phyloP scores from a whole-genome alignment of 2,797 vertebrate species.

The Balearica regulorum region DNA sequence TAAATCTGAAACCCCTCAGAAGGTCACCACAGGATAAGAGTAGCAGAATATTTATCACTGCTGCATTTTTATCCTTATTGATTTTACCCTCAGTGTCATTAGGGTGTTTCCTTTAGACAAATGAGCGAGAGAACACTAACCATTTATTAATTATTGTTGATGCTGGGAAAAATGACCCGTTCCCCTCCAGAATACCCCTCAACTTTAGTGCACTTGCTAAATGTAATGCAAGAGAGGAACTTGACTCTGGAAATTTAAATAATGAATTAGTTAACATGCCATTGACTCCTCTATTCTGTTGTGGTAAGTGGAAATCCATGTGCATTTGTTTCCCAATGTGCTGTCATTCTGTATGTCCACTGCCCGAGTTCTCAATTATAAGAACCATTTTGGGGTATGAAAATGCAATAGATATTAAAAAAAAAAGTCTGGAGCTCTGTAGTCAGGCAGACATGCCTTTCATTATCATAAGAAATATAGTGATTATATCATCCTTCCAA shows the following conservation, averaged over 20 bases:
- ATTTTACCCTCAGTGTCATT: slow-evolving; percentile 46
- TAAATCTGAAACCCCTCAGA: slow-evolving; percentile 48
- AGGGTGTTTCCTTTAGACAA: slow-evolving; percentile 62
- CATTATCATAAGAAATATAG: slow-evolving; percentile 68
- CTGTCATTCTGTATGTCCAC: slow-evolving; percentile 37
- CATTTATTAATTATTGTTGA: slow-evolving; percentile 67
- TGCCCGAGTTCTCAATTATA: slow-evolving; percentile 58
- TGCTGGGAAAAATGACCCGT: background rate
- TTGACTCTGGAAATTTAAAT: slow-evolving; percentile 60
- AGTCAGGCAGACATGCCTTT: slow-evolving; percentile 52
- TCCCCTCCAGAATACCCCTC: slow-evolving; percentile 32
- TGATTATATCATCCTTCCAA: slow-evolving; percentile 49
- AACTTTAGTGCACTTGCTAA: slow-evolving; percentile 33
- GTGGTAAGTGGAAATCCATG: slow-evolving; percentile 50
- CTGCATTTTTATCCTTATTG: slow-evolving; percentile 66
- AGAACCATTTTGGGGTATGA: slow-evolving; percentile 30
- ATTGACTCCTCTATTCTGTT: slow-evolving; percentile 35
- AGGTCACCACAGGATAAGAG: slow-evolving; percentile 65
- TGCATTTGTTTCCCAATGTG: slow-evolving; percentile 48
- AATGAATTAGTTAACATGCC: slow-evolving; percentile 52
- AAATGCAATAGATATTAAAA: slow-evolving; percentile 52
- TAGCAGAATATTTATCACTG: slow-evolving; percentile 43
- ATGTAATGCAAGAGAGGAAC: slow-evolving; percentile 46
- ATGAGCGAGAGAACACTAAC: slow-evolving; percentile 24
- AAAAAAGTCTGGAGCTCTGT: slow-evolving; percentile 1